Conservation (phyloP, 2,113 vertebrate species). For the Laterallus jamaicensis region DNA sequence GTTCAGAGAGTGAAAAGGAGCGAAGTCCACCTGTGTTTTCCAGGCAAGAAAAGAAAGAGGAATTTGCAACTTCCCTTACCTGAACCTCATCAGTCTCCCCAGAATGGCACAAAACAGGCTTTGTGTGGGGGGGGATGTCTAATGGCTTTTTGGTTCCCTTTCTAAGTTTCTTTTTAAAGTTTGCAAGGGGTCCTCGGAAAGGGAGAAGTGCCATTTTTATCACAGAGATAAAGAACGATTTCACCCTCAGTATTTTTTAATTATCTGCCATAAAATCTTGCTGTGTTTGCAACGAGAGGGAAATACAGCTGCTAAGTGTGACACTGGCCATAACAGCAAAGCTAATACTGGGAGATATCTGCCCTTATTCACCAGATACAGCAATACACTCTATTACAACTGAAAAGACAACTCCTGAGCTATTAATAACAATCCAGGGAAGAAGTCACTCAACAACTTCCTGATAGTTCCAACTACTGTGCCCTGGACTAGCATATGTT, state of each 20-base stretch:
- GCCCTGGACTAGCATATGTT: neutral
- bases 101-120: accelerated
- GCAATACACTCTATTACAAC: neutral
- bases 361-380: neutral
- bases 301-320: neutral
- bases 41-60: neutral
- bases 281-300: neutral
- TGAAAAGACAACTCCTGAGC: neutral
- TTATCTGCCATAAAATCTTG: neutral
- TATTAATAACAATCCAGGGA: neutral
- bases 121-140: neutral
- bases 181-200: neutral
- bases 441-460: neutral
- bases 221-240: neutral
- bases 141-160: neutral
- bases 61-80: neutral
- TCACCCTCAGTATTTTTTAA: neutral
- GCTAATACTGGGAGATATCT: neutral
- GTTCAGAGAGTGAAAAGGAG: neutral
- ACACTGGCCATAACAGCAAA: neutral
- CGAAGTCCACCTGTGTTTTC: neutral
- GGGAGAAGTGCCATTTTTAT: neutral
- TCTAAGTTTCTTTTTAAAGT: neutral
- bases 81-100: neutral
- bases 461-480: neutral